Evolutionary conservation across 2,113 vertebrate genomes (phyloP).

Genomic region (Nibea coibor): DNA sequence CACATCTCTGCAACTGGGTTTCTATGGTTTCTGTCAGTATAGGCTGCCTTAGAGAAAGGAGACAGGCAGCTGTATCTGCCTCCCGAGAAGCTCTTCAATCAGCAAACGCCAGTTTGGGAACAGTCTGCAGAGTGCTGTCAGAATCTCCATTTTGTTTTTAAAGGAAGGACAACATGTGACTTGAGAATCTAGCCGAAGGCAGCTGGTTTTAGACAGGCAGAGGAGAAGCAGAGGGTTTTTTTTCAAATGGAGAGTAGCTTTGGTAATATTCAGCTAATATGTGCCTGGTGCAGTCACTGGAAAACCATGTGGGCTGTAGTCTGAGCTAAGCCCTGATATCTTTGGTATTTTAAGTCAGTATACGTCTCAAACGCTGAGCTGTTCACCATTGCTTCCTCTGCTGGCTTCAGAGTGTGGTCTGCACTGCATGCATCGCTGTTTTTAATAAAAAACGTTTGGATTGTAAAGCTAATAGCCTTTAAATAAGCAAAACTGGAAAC

Average conservation of each 20-base stretch:
- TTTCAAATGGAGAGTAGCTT: neutral
- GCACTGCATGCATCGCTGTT: neutral
- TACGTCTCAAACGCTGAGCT: conserved; percentile 26
- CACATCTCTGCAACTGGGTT: neutral
- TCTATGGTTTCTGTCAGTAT: conserved; percentile 29
- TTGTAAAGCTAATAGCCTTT: neutral
- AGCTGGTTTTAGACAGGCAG: conserved; percentile 17
- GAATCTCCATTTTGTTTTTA: conserved; percentile 62
- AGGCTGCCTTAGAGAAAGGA: conserved; percentile 14
- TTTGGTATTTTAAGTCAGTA: conserved; percentile 34
- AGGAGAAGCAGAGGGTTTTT: neutral
- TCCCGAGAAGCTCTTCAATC: conserved; percentile 65
- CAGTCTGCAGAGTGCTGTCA: conserved; percentile 38
- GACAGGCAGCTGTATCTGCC: conserved; percentile 52
- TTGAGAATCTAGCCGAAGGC: conserved; percentile 28
- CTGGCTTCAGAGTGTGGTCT: conserved; percentile 3
- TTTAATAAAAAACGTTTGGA: conserved; percentile 9
- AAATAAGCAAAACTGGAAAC: conserved; percentile 2
- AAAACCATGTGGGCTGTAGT: conserved; percentile 33
- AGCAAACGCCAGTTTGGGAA: conserved; percentile 49
- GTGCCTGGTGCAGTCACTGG: conserved; percentile 44
- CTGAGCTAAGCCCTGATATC: conserved; percentile 45
- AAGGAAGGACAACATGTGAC: conserved; percentile 36
- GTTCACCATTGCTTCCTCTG: conserved; percentile 20
- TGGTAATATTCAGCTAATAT: conserved; percentile 48